Conservation (phyloP, 1,140 invertebrate genomes). For the Saccostrea glomerata region DNA sequence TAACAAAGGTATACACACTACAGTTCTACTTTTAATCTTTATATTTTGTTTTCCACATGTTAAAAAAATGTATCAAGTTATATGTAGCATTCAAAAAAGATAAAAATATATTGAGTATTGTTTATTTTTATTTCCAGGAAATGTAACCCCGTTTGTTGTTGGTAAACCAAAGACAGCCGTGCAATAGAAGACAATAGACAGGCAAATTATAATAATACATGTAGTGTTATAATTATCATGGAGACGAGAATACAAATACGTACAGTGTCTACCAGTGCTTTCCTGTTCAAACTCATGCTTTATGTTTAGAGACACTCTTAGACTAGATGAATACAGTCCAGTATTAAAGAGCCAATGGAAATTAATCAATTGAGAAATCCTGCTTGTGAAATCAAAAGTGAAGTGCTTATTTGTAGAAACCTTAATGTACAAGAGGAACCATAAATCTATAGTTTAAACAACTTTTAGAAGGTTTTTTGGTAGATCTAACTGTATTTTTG, state of each 20-base stretch:
- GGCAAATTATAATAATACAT: neutral
- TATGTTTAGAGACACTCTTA: neutral
- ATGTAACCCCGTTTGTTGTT: slow-evolving; percentile 59
- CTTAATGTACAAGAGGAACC: too few relatives aligned
- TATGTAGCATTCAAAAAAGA: neutral
- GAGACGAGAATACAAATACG: too few relatives aligned
- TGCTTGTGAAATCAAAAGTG: too few relatives aligned
- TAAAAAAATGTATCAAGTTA: neutral
- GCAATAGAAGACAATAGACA: slow-evolving; percentile 39
- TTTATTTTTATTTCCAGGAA: slow-evolving; percentile 54
- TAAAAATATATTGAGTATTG: neutral
- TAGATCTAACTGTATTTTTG: too few relatives aligned
- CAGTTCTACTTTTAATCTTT: neutral
- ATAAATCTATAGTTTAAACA: too few relatives aligned
- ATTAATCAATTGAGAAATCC: neutral
- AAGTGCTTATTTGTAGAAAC: too few relatives aligned
- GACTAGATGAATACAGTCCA: neutral
- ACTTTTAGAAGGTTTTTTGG: too few relatives aligned
- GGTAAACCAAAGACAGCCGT: slow-evolving; percentile 59
- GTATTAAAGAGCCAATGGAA: neutral
- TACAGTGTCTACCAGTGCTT: slow-evolving; percentile 9
- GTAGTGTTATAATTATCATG: neutral
- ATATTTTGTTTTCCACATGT: neutral
- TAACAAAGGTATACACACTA: slow-evolving; percentile 47
- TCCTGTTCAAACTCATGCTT: neutral